These are phyloP conservation scores for Harpalus rufipes DNA, from an alignment of 2,888 invertebrate species.

Conservation along the genomic window DNA sequence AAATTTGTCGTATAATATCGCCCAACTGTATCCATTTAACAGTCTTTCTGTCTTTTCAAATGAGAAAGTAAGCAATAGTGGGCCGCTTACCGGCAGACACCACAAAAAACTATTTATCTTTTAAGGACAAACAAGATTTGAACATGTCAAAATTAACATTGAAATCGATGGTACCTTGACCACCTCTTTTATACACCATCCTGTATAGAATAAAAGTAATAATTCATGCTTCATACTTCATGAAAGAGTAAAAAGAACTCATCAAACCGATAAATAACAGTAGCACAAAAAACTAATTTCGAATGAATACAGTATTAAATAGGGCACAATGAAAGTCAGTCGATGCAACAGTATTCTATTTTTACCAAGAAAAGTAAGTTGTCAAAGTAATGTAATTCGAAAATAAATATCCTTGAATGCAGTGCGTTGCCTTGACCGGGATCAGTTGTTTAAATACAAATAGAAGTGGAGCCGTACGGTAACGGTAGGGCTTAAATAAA, in stretches of 20 bases:
- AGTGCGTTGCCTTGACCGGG: slow-evolving; percentile 58
- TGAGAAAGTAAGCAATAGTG: too few relatives aligned
- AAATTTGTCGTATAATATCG: too few relatives aligned
- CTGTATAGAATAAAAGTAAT: too few relatives aligned
- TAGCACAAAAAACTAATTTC: not conserved
- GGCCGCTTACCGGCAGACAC: too few relatives aligned
- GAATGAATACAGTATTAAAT: not conserved
- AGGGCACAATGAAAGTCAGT: slow-evolving; percentile 25
- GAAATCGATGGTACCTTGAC: too few relatives aligned
- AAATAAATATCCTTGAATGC: slow-evolving; percentile 65
- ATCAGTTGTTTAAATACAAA: slow-evolving; percentile 52
- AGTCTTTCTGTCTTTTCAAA: too few relatives aligned
- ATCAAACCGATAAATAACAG: not conserved
- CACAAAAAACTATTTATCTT: too few relatives aligned
- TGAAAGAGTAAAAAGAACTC: not conserved
- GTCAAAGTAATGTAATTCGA: slow-evolving; percentile 51
- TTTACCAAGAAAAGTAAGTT: slow-evolving; percentile 52
- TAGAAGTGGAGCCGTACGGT: slow-evolving; percentile 40
- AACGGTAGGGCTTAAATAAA: slow-evolving; percentile 62
- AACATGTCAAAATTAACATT: too few relatives aligned
- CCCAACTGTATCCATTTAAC: too few relatives aligned
- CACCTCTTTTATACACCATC: too few relatives aligned
- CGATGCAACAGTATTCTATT: slow-evolving; percentile 29
- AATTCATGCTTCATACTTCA: not conserved
- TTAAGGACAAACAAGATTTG: too few relatives aligned